Evolutionary conservation across 1,140 invertebrate genomes (phyloP).

Genomic region (Drusus annulatus): DNA sequence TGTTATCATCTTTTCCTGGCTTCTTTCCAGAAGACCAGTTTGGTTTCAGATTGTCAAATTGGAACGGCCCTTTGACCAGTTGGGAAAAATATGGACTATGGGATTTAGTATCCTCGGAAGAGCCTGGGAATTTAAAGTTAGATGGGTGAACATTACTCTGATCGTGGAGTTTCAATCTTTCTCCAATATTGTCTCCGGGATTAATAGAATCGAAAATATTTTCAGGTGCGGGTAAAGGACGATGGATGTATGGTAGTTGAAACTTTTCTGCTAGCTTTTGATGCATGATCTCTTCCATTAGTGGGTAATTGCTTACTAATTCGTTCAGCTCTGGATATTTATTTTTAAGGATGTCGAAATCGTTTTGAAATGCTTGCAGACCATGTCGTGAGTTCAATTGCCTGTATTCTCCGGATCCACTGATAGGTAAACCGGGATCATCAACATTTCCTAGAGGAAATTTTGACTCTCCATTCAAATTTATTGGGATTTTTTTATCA

Average conservation of each 20-base stretch:
- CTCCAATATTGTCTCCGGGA: slow-evolving; percentile 1
- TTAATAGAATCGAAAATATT: slow-evolving; percentile 8
- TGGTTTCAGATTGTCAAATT: slow-evolving; percentile 45
- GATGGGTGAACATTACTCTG: slow-evolving; percentile 31
- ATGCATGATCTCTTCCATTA: slow-evolving; percentile 58
- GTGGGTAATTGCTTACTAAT: slow-evolving; percentile 54
- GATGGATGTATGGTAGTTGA: slow-evolving; percentile 15
- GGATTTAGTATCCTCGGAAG: slow-evolving; percentile 20
- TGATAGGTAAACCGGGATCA: not conserved
- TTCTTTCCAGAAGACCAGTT: slow-evolving; percentile 33
- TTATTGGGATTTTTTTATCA: not conserved
- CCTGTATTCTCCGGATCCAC: not conserved
- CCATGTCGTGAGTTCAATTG: slow-evolving; percentile 20
- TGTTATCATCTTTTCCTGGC: slow-evolving; percentile 13
- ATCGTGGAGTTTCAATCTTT: slow-evolving; percentile 29
- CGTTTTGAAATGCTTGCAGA: slow-evolving; percentile 51
- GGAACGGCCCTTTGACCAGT: slow-evolving; percentile 37
- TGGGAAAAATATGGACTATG: not conserved
- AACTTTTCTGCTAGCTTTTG: slow-evolving; percentile 56
- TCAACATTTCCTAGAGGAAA: not conserved
- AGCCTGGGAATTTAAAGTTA: slow-evolving; percentile 39
- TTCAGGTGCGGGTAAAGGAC: not conserved
- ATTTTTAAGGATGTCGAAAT: slow-evolving; percentile 54
- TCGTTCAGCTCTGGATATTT: slow-evolving; percentile 58
- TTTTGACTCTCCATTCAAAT: not conserved